Percentiles rank a stretch among this genome's conserved stretches.
Evolutionary conservation across 1,140 invertebrate species (phyloP).

Genomic region (Leptinotarsa undecemlineata): DNA sequence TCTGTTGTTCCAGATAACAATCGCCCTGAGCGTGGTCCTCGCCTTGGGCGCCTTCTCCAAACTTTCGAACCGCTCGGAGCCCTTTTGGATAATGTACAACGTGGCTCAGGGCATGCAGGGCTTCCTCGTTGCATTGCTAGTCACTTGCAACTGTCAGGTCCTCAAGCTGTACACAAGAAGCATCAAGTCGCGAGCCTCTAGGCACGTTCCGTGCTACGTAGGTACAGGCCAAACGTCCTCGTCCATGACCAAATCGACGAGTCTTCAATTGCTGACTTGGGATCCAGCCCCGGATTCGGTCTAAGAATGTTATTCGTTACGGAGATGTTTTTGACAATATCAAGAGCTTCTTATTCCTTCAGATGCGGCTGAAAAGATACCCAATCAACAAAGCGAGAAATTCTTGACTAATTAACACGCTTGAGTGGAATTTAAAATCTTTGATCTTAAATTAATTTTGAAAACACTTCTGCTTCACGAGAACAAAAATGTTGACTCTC

Average conservation of each 20-base stretch:
- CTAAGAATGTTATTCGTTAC: slow-evolving; percentile 30
- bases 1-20: slow-evolving; percentile 47
- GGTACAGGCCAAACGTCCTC: slow-evolving; percentile 29
- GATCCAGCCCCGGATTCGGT: slow-evolving; percentile 52
- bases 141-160: slow-evolving; percentile 68
- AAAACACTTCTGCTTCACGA: background rate
- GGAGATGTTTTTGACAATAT: background rate
- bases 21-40: slow-evolving; percentile 48
- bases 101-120: slow-evolving; percentile 61
- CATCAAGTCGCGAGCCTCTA: slow-evolving; percentile 43
- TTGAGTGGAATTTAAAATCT: too few species aligned
- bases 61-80: slow-evolving; percentile 44
- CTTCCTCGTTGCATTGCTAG: slow-evolving; percentile 64
- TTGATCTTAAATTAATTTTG: too few species aligned
- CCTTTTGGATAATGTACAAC: slow-evolving; percentile 58
- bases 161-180: slow-evolving; percentile 51
- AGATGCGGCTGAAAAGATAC: too few species aligned
- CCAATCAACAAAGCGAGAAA: too few species aligned
- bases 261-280: slow-evolving; percentile 53
- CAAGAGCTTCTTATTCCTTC: background rate
- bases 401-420: background rate
- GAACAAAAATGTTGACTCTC: background rate
- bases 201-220: slow-evolving; percentile 40
- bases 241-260: slow-evolving; percentile 49
- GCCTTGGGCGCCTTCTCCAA: slow-evolving; percentile 45